A percentile compares a stretch with the other conserved stretches of the same genome.
phyloP scores from a whole-genome alignment of 2,888 invertebrate species.

The Cenopis cana region DNA sequence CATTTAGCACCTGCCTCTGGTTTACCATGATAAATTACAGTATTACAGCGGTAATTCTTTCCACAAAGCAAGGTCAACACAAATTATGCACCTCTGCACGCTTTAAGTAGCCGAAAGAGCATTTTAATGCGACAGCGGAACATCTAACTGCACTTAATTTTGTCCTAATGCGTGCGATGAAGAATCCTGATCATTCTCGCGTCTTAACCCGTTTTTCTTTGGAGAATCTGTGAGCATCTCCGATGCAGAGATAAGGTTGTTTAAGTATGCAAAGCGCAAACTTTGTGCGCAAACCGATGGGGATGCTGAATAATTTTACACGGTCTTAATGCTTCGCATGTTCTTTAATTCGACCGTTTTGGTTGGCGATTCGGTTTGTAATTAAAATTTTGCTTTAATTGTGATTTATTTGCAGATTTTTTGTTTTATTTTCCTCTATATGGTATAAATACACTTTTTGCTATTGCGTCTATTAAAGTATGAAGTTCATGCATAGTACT shows the following conservation, averaged over 20 bases:
- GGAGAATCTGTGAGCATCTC: conserved; percentile 76
- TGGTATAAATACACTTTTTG: no score
- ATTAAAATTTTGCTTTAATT: conserved; percentile 19
- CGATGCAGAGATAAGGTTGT: conserved; percentile 83
- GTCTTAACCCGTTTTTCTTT: conserved; percentile 75
- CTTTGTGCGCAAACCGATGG: conserved; percentile 77
- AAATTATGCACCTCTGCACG: conserved; percentile 60
- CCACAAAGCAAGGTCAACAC: conserved; percentile 53
- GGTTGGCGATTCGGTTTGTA: conserved; percentile 63
- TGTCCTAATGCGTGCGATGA: conserved; percentile 79
- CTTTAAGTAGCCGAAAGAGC: conserved; percentile 72
- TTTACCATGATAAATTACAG: no score
- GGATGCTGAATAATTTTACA: conserved; percentile 83
- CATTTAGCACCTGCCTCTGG: no score
- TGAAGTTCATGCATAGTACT: no score
- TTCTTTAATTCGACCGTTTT: conserved; percentile 72
- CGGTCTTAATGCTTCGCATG: conserved; percentile 79
- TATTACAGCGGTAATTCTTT: no score
- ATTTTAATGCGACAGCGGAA: conserved; percentile 82
- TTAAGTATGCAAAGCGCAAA: conserved; percentile 84
- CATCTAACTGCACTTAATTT: conserved; percentile 84
- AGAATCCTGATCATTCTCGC: conserved; percentile 70
- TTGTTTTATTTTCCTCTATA: no score
- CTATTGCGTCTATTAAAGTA: no score
- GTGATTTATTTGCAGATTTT: background rate